Conservation (phyloP, 2,888 invertebrate species). For the Ennomos erosarius region DNA sequence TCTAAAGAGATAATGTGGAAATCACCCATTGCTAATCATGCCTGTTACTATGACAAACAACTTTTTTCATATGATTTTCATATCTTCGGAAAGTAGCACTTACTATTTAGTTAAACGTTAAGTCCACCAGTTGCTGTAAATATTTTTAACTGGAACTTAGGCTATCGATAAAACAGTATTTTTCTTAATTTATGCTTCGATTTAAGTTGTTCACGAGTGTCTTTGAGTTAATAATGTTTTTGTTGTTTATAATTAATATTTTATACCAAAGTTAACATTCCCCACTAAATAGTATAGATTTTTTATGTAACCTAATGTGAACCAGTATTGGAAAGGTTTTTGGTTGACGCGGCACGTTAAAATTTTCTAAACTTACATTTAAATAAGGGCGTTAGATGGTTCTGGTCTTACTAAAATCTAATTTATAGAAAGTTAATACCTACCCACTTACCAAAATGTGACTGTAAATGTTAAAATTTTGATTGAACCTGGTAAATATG, state of each 20-base stretch:
- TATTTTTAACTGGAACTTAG: conserved; percentile 73
- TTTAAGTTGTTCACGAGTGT: conserved; percentile 79
- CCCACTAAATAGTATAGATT: conserved; percentile 84
- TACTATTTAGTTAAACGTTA: conserved; percentile 49
- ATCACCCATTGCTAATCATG: too few species aligned
- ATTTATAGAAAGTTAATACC: too few species aligned
- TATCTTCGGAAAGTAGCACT: conserved; percentile 40
- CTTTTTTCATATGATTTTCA: conserved; percentile 6
- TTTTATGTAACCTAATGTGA: conserved; percentile 54
- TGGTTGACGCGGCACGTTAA: conserved; percentile 63
- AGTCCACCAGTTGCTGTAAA: conserved; percentile 77
- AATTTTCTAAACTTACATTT: conserved; percentile 75
- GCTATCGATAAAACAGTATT: conserved; percentile 81
- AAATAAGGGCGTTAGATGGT: conserved; percentile 21
- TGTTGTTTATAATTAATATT: conserved; percentile 84
- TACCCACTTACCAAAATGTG: too few species aligned
- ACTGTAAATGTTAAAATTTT: too few species aligned
- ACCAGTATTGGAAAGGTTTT: conserved; percentile 58
- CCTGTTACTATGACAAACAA: too few species aligned
- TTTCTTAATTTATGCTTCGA: conserved; percentile 81
- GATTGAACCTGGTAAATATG: too few species aligned
- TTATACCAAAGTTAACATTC: conserved; percentile 92
- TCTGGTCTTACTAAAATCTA: conserved; percentile 10
- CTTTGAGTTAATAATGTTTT: conserved; percentile 78
- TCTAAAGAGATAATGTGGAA: too few species aligned